These are phyloP conservation scores for Sylvia atricapilla DNA, from an alignment of 2,113 vertebrate species.

Conservation along the genomic window DNA sequence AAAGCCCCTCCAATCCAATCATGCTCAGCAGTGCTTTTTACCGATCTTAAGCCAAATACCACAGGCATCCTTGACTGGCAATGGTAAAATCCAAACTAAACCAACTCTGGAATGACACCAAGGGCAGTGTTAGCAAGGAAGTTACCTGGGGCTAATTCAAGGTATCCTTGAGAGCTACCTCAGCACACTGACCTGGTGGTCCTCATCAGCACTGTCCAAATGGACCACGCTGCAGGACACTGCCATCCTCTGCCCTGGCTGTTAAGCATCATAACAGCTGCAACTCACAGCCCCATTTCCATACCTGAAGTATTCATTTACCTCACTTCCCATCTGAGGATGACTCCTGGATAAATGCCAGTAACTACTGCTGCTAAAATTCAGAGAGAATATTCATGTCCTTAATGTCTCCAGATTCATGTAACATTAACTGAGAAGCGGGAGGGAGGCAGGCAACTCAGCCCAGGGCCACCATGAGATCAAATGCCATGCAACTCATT, in stretches of 20 bases:
- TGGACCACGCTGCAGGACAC: fast-evolving
- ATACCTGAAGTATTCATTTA: fast-evolving
- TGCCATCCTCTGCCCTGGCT: neutral
- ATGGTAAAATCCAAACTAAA: neutral
- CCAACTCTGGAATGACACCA: neutral
- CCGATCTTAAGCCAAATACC: neutral
- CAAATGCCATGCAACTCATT: neutral
- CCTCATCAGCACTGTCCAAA: neutral
- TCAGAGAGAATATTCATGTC: neutral
- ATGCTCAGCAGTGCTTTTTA: neutral
- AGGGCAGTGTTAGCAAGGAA: fast-evolving
- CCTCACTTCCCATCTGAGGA: neutral
- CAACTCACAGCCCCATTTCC: neutral
- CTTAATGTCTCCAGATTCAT: neutral
- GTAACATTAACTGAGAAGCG: fast-evolving
- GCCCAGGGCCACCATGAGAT: neutral
- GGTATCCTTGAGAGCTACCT: neutral
- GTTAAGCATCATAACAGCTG: neutral
- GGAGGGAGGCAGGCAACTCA: neutral
- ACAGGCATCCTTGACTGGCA: neutral
- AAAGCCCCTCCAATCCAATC: neutral
- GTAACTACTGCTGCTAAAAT: neutral
- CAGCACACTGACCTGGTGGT: neutral
- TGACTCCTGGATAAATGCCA: fast-evolving
- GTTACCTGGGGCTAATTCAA: neutral